A percentile compares a stretch with the other conserved stretches of the same genome.
phyloP scores from a whole-genome alignment of 1,140 invertebrate genomes.

The Nixonia krombeini region DNA sequence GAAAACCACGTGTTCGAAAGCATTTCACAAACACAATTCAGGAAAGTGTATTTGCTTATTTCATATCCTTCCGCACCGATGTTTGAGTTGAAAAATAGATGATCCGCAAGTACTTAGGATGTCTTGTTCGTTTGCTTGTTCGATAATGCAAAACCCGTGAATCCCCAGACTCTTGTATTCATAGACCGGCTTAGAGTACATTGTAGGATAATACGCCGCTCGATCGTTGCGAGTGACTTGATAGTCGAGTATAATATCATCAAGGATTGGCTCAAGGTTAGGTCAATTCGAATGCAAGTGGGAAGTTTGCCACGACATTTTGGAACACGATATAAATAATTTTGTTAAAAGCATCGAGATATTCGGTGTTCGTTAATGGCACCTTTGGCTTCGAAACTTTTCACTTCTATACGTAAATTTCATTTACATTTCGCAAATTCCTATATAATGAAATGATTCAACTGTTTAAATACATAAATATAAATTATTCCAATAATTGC shows the following conservation, averaged over 20 bases:
- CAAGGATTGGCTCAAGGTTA: too few species aligned
- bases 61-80: conserved; percentile 6
- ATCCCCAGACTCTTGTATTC: conserved; percentile 4
- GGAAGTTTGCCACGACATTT: too few species aligned
- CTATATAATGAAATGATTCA: too few species aligned
- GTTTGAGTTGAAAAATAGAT: conserved; percentile 18
- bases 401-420: too few species aligned
- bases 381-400: too few species aligned
- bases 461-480: too few species aligned
- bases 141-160: conserved; percentile 11
- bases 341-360: background rate
- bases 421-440: too few species aligned
- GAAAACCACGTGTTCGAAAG: conserved; percentile 18
- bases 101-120: conserved; percentile 8
- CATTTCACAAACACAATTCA: conserved; percentile 21
- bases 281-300: too few species aligned
- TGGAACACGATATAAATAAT: background rate
- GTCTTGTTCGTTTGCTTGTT: conserved; percentile 11
- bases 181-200: conserved; percentile 5
- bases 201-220: background rate
- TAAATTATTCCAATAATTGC: background rate
- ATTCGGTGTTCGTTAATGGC: background rate
- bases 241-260: conserved; percentile 3
- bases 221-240: conserved; percentile 7
- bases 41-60: conserved; percentile 14